Percentiles rank a stretch among this genome's conserved stretches.
Evolutionary conservation across 2,888 invertebrate species (phyloP).

Genomic region (Hyles lineata): DNA sequence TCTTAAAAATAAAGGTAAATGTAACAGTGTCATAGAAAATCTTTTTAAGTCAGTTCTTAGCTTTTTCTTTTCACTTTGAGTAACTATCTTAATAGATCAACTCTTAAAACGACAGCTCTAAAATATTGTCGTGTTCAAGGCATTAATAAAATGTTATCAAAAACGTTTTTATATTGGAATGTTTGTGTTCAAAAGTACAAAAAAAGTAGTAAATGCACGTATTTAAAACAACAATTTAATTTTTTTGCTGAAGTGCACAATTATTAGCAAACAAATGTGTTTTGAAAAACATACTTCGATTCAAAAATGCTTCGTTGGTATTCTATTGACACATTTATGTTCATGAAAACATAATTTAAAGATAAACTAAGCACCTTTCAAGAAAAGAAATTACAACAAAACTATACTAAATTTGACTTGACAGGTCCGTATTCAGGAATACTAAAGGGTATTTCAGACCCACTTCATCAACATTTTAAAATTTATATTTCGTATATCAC

Average conservation of each 20-base stretch:
- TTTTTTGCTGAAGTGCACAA: background rate
- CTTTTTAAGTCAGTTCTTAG: no score
- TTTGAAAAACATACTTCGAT: background rate
- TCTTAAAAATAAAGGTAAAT: no score
- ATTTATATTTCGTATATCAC: background rate
- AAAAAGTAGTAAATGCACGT: no score
- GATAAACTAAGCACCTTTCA: constrained; percentile 5
- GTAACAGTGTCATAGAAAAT: no score
- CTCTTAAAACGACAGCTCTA: no score
- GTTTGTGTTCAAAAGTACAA: no score
- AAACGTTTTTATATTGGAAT: no score
- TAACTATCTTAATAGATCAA: no score
- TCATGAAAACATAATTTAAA: background rate
- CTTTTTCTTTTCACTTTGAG: no score
- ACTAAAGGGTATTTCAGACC: background rate
- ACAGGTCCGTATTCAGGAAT: constrained; percentile 1
- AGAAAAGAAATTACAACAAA: background rate
- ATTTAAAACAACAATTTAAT: no score
- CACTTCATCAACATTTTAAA: background rate
- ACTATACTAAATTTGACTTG: background rate
- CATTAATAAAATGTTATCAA: no score
- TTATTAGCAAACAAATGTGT: background rate
- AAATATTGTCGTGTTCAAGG: no score
- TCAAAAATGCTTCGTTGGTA: background rate
- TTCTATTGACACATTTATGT: background rate